phyloP scores from a whole-genome alignment of 2,888 invertebrate genomes.

The Synanthedon formicaeformis region DNA sequence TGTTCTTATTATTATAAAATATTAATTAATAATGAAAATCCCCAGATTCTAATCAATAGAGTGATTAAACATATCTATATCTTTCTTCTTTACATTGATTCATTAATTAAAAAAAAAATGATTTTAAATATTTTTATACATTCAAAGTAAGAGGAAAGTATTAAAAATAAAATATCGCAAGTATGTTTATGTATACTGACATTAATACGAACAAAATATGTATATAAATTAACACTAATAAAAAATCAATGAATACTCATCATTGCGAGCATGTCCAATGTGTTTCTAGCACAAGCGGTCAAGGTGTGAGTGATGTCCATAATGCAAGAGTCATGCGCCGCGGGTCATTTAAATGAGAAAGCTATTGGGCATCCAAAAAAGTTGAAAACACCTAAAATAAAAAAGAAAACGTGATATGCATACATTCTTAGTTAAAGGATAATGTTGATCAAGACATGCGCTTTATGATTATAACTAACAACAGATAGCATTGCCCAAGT shows the following conservation, averaged over 20 bases:
- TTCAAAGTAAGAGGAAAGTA: too few relatives aligned
- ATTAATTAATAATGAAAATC: too few relatives aligned
- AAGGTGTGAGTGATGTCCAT: slow-evolving; percentile 40
- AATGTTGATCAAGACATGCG: not conserved
- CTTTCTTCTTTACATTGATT: too few relatives aligned
- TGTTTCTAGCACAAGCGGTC: slow-evolving; percentile 51
- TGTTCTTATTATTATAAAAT: too few relatives aligned
- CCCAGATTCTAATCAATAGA: too few relatives aligned
- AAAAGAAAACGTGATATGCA: slow-evolving; percentile 66
- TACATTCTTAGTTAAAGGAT: slow-evolving; percentile 11
- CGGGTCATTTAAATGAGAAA: slow-evolving; percentile 69
- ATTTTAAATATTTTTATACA: too few relatives aligned
- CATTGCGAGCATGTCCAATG: slow-evolving; percentile 66
- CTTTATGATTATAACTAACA: not conserved
- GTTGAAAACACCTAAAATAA: slow-evolving; percentile 72
- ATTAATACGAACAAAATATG: too few relatives aligned
- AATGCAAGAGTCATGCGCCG: slow-evolving; percentile 51
- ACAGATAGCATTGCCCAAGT: too few relatives aligned
- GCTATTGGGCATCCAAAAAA: slow-evolving; percentile 71
- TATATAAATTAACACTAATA: slow-evolving; percentile 2
- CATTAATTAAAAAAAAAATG: too few relatives aligned
- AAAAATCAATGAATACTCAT: slow-evolving; percentile 59
- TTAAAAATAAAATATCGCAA: too few relatives aligned
- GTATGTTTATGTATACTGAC: too few relatives aligned
- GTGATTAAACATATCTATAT: too few relatives aligned